phyloP scores from a whole-genome alignment of 2,797 vertebrate genomes.

The Rhinogobio ventralis region DNA sequence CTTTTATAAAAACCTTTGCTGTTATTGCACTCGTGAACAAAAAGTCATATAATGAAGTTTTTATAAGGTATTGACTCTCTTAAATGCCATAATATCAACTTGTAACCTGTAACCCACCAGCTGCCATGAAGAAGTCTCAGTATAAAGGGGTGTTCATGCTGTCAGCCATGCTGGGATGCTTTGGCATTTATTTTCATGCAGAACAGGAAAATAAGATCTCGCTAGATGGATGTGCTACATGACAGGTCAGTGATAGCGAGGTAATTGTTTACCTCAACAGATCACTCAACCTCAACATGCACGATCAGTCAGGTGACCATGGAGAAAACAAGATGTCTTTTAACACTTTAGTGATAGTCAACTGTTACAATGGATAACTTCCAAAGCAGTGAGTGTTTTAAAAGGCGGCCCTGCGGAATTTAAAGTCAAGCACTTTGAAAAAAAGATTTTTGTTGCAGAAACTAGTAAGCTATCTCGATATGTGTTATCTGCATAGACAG shows the following conservation, averaged over 20 bases:
- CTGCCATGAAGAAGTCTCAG: slow-evolving; percentile 6
- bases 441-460: background rate
- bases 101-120: slow-evolving; percentile 24
- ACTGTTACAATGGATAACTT: background rate
- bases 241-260: slow-evolving; percentile 65
- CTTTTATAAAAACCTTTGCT: slow-evolving; percentile 16
- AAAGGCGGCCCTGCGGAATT: background rate
- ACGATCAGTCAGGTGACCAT: slow-evolving; percentile 59
- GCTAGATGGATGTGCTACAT: slow-evolving; percentile 58
- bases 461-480: background rate
- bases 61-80: slow-evolving; percentile 34
- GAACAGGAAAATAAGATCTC: slow-evolving; percentile 60
- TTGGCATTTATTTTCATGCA: slow-evolving; percentile 43
- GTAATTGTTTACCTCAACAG: slow-evolving; percentile 61
- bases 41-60: slow-evolving; percentile 5
- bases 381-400: background rate
- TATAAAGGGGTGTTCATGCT: background rate
- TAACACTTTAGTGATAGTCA: slow-evolving; percentile 16
- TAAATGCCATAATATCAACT: slow-evolving; percentile 6
- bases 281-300: slow-evolving; percentile 46
- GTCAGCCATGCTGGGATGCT: slow-evolving; percentile 29
- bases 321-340: slow-evolving; percentile 51
- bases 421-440: background rate
- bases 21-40: slow-evolving; percentile 26
- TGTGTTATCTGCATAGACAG: background rate